Evolutionary conservation across 2,888 invertebrate genomes (phyloP).

Genomic region (Monopis laevigella): DNA sequence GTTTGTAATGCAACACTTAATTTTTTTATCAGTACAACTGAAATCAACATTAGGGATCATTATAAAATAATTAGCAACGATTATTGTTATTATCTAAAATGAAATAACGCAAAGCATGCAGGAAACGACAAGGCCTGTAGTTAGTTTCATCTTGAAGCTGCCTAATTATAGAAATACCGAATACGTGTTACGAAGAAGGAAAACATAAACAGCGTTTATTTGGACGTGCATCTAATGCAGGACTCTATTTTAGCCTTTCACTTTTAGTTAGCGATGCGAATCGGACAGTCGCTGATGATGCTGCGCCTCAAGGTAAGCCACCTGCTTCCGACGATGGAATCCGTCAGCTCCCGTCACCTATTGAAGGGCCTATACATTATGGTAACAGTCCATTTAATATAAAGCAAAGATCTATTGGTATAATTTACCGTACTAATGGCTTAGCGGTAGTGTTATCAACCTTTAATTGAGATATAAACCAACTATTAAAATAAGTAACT

Average conservation of each 20-base stretch:
- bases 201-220: constrained; percentile 3
- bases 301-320: constrained; percentile 31
- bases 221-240: constrained; percentile 10
- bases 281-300: constrained; percentile 30
- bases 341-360: constrained; percentile 30
- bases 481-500: too few species aligned
- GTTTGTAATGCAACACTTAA: too few species aligned
- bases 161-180: constrained; percentile 1
- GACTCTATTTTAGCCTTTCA: constrained; percentile 27
- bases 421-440: too few species aligned
- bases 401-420: too few species aligned
- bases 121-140: constrained; percentile 5
- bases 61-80: too few species aligned
- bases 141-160: constrained; percentile 8
- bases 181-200: background rate
- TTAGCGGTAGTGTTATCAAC: too few species aligned
- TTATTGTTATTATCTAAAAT: too few species aligned
- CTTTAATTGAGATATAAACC: too few species aligned
- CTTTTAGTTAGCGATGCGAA: constrained; percentile 32
- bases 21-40: too few species aligned
- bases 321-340: constrained; percentile 23
- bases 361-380: constrained; percentile 18
- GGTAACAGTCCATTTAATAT: too few species aligned
- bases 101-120: constrained; percentile 4
- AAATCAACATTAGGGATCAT: too few species aligned